These are phyloP conservation scores for Marmota flaviventris DNA, from an alignment of 2,113 vertebrate species.

Conservation along the genomic window DNA sequence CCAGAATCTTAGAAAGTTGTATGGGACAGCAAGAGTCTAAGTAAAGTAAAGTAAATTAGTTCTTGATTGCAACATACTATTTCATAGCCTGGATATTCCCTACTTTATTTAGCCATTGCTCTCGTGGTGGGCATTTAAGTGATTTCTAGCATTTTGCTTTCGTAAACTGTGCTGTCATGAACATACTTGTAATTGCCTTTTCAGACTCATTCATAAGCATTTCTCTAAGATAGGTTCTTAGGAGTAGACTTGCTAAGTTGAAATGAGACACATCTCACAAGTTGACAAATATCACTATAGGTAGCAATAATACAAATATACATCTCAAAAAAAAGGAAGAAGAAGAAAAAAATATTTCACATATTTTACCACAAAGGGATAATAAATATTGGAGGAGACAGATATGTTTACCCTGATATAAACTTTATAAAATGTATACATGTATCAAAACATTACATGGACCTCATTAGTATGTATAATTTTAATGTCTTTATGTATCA, in stretches of 20 bases:
- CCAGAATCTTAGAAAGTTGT: background rate
- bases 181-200: background rate
- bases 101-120: background rate
- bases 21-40: background rate
- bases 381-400: background rate
- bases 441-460: background rate
- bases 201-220: background rate
- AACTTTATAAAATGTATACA: background rate
- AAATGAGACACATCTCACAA: background rate
- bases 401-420: background rate
- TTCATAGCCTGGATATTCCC: background rate
- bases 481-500: background rate
- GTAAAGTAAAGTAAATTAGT: slow-evolving; percentile 6
- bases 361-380: background rate
- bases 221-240: background rate
- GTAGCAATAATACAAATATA: background rate
- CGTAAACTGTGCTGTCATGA: background rate
- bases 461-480: background rate
- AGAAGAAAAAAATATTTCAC: background rate
- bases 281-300: background rate
- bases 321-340: background rate
- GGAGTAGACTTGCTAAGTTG: background rate
- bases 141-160: background rate
- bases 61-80: background rate
- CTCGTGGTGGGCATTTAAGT: background rate